Evolutionary conservation across 1,140 invertebrate species (phyloP), one percentile per base, ranked within the genome.

Genomic region (Oryctes rhinoceros): DNA sequence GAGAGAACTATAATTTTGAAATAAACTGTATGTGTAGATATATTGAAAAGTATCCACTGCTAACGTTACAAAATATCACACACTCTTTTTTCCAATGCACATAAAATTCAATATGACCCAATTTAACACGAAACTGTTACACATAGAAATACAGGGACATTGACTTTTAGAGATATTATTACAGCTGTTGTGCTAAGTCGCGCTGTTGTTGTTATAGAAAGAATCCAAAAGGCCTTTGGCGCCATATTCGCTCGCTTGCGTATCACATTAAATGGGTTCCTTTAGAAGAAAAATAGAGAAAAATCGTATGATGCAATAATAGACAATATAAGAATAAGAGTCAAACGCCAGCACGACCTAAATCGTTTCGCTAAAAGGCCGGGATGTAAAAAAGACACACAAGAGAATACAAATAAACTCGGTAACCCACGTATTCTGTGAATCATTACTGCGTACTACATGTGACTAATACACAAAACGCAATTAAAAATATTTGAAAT

Each of bases 371-470:
- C 74, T 74, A 77, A 81, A 39, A 44, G 39, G 39, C 39, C 39
- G 39, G 39, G 5, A 44, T 5, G 59, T 15, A 78, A 20, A n/a
- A 62, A 20, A 62, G 24, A 30, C 24, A 30, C 24, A 30, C 24
- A 30, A 62, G 15, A 20, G 53, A 62, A 81, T 78, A 80, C 75
- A 81, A 81, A 81, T 81, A 81, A 80, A 80, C 79, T 53, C 18
- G 37, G 67, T 62, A 80, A 35, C 81, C 81, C 81, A 81, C 81
- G 79, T 80, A 74, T 74, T 74, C 24, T 53, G 47, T 81, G 81
- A 81, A 77, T 81, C 78, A 81, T 74, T 74, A 49, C 75, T 15
- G 20, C 53, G 37, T 79, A 81, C 39, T 44, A 44, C 47, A 67
- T 78, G 74, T 81, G 80, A 71, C 65, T 79, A 81, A 59, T 62